Base-by-base conservation (phyloP, 2,797 vertebrate genomes). In the Oreochromis mossambicus region DNA sequence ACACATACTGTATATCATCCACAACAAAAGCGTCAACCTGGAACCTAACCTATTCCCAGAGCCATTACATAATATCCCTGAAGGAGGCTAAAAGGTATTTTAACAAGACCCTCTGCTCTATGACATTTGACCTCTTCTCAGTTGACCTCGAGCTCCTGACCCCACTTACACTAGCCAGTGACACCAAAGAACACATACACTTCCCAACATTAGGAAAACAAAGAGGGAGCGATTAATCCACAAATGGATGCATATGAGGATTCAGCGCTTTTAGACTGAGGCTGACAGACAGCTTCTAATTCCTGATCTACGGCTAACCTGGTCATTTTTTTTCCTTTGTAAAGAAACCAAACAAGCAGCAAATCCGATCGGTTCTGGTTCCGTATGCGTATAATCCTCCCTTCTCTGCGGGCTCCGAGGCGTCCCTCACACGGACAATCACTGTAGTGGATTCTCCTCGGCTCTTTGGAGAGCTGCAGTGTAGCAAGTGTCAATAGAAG, bases 81-180 rank as follows among this genome's bases (percentile, higher is more conserved):
- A 94, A 95, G 95, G 94, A 94, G 93, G 92, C 92, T 95, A 96
- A 97, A 96, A 96, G 94, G 94, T 93, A 95, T 95, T 97, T 96
- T 96, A 96, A 97, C 93, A 96, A 96, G 95, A 95, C 94, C 94
- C 92, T 85, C 88, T 92, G 92, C 94, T 93, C 91, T 68, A 41
- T 85, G 90, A 96, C 95, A 95, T 94, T 88, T 95, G 90, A 95
- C 94, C 94, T 90, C 88, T 92, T 90, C 87, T 91, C 76, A 83
- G 92, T 89, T 94, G 94, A 96, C 95, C 94, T 89, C 41, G 17
- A 87, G 93, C 95, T 91, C 81, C 93, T 96, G 95, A 96, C 94
- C 96, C 95, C 95, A 95, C 93, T 96, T 96, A 95, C 91, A 94
- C 89, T 92, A 89, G 85, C 89, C 81, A 81, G 88, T 86, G 93